These are phyloP conservation scores for Sipha maydis DNA, from an alignment of 2,888 invertebrate species.

Conservation along the genomic window DNA sequence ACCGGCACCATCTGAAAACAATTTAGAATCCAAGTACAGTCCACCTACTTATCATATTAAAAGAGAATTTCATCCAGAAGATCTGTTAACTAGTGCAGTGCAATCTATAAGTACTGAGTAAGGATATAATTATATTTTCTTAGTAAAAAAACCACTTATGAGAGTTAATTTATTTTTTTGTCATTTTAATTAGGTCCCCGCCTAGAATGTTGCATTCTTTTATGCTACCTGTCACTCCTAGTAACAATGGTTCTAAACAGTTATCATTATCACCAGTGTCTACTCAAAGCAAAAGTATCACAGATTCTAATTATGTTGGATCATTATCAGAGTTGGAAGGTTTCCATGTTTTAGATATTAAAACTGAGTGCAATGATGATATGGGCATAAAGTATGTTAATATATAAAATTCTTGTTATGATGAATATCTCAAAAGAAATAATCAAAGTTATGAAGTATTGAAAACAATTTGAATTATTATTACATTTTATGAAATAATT, in stretches of 20 bases:
- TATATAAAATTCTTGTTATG: background rate
- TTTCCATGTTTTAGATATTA: slow-evolving; percentile 55
- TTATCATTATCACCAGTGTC: slow-evolving; percentile 53
- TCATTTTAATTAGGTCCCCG: slow-evolving; percentile 37
- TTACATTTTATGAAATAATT: too few species aligned
- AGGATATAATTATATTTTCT: slow-evolving; percentile 16
- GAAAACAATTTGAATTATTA: too few species aligned
- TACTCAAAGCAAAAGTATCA: slow-evolving; percentile 51
- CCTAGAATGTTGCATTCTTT: slow-evolving; percentile 34
- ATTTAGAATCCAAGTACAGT: slow-evolving; percentile 40
- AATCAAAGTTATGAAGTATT: too few species aligned
- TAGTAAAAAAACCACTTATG: background rate
- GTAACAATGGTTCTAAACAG: slow-evolving; percentile 40
- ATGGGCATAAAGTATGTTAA: slow-evolving; percentile 36
- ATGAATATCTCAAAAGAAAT: too few species aligned
- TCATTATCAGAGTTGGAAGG: slow-evolving; percentile 56
- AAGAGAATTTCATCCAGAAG: slow-evolving; percentile 55
- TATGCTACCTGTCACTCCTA: slow-evolving; percentile 20
- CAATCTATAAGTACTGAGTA: slow-evolving; percentile 50
- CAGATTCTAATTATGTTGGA: slow-evolving; percentile 55
- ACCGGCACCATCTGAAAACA: slow-evolving; percentile 14
- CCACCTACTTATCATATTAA: slow-evolving; percentile 36
- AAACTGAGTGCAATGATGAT: slow-evolving; percentile 38
- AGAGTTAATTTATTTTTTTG: background rate
- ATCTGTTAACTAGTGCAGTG: slow-evolving; percentile 56